Evolutionary conservation across 2,797 vertebrate genomes (phyloP).

Genomic region (Ispidina picta): DNA sequence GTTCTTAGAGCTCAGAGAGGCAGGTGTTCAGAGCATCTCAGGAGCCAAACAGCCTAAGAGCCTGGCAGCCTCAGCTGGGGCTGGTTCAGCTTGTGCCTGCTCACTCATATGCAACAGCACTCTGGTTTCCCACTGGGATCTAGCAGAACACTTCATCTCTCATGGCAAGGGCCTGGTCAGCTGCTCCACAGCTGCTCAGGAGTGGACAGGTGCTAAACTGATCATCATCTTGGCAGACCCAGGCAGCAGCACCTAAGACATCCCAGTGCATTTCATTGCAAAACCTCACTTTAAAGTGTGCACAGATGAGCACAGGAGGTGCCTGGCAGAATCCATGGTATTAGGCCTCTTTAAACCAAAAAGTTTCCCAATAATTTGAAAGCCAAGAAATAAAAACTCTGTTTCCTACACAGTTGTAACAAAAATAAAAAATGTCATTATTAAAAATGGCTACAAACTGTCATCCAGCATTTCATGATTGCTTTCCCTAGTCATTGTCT

Average conservation of each 20-base stretch:
- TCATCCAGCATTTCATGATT: accelerated
- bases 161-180: neutral
- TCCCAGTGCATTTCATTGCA: neutral
- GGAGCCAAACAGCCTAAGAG: neutral
- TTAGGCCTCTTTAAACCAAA: neutral
- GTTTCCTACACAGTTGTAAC: neutral
- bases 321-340: neutral
- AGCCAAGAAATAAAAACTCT: neutral
- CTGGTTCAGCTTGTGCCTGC: neutral
- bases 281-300: neutral
- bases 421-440: neutral
- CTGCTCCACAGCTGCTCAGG: neutral
- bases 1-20: neutral
- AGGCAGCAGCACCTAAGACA: neutral
- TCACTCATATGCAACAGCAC: neutral
- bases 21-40: neutral
- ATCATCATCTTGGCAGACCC: neutral
- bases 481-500: neutral
- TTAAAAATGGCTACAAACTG: neutral
- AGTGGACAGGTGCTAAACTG: neutral
- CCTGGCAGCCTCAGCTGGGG: neutral
- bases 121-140: neutral
- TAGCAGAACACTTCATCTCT: neutral
- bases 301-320: neutral
- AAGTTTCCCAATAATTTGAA: neutral